Base-by-base conservation (phyloP, 2,888 invertebrate genomes). In the Leptopterna dolabrata region DNA sequence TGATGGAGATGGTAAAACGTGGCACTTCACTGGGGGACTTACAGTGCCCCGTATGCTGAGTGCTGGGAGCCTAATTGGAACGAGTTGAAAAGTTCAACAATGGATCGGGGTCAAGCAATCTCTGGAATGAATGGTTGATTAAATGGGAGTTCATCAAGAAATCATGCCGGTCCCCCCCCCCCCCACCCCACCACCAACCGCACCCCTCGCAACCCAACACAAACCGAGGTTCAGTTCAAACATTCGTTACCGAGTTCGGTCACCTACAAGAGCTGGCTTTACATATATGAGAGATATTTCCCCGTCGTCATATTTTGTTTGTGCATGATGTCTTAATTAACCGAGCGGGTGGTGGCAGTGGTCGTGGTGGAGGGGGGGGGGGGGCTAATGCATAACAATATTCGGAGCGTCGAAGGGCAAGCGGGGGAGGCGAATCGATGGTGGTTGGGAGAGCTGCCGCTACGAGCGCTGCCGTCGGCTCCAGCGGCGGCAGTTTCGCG, bases 311-410 rank as follows among this genome's bases (percentile, higher is more conserved):
- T 45, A 78, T 78, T 76, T 78, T 24, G 63, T 63, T 63, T 63
- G 63, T 45, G 78, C 78, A 43, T 78, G 78, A 78, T 51, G 81
- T 81, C 51, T 81, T 81, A 81, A 45, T 81, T 81, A 81, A 81
- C 81, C 30, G 29, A n/a, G n/a, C 19, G 29, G 51, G 81, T 13
- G 27, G 47, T 19, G 47, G 51, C n/a, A n/a, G n/a, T n/a, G 27
- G 47, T 4, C 7, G 30, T 30, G 76, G 80, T n/a, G 80, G 24
- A 14, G n/a, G 36, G 36, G 29, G 81, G 27, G 55, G 47, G 27
- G 16, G 55, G 45, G 29, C 36, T 81, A 81, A 81, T 81, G 81
- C 81, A 81, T 81, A 81, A 81, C 81, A 81, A 81, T 81, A 81
- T 81, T 81, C 81, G 55, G 78, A 45, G 63, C 24, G 24, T 19